Conservation (phyloP, 2,888 invertebrate species). For the Dastarcus helophoroides region DNA sequence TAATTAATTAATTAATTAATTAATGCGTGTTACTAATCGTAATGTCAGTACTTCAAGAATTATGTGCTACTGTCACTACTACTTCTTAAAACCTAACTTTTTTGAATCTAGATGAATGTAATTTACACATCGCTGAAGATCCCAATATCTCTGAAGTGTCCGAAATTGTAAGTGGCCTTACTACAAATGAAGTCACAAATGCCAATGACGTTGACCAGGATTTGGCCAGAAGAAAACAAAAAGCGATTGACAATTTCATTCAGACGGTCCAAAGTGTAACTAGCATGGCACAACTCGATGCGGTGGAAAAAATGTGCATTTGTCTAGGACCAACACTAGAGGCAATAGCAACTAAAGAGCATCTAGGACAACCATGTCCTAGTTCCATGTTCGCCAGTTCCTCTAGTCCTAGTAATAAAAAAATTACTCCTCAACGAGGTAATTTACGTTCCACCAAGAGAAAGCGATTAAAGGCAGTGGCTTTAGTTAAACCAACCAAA, state of each 20-base stretch:
- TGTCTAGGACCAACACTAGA: conserved; percentile 4
- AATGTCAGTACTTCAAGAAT: not conserved
- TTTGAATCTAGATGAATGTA: conserved; percentile 6
- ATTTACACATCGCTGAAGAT: conserved; percentile 4
- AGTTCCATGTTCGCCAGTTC: too few species aligned
- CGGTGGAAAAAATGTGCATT: conserved; percentile 3
- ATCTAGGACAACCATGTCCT: conserved; percentile 4
- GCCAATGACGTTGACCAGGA: conserved; percentile 4
- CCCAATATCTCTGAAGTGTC: conserved; percentile 3
- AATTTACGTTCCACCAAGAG: conserved; percentile 1
- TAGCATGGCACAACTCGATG: conserved; percentile 4
- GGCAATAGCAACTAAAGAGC: conserved; percentile 6
- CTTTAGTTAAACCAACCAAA: not conserved
- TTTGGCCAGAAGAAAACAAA: conserved; percentile 2
- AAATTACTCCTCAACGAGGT: conserved; percentile 2
- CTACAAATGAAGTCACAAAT: conserved; percentile 4
- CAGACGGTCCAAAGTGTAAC: not conserved
- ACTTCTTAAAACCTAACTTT: conserved; percentile 4
- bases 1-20: too few species aligned
- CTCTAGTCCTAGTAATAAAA: not conserved
- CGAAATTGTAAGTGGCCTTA: conserved; percentile 4
- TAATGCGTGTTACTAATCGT: not conserved
- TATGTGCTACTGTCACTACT: not conserved
- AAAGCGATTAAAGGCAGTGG: not conserved
- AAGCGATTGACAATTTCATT: conserved; percentile 2